Conservation (phyloP, 2,888 invertebrate genomes). For the Gnatocerus cornutus region DNA sequence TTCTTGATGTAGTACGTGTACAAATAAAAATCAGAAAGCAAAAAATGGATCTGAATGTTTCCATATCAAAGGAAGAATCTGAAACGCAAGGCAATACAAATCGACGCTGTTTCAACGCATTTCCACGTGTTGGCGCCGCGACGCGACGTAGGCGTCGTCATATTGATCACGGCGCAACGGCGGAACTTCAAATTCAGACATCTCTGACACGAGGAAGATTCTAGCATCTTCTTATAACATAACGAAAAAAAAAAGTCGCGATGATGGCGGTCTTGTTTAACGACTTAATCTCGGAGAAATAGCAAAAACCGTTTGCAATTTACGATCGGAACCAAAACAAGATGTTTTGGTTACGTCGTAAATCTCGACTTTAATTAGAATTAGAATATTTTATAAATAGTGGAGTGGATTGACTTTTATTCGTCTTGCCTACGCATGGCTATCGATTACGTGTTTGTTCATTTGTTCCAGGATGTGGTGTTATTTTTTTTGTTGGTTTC, state of each 20-base stretch:
- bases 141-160: constrained; percentile 42
- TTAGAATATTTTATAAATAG: constrained; percentile 21
- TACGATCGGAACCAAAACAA: background rate
- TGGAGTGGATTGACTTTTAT: constrained; percentile 4
- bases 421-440: background rate
- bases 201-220: background rate
- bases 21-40: constrained; percentile 6
- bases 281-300: too few species aligned
- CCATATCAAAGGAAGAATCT: constrained; percentile 25
- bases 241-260: background rate
- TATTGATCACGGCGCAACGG: constrained; percentile 44
- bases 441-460: constrained; percentile 4
- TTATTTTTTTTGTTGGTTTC: background rate
- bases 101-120: constrained; percentile 9
- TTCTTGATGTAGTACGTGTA: background rate
- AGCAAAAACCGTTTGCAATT: background rate
- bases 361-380: constrained; percentile 14
- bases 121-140: constrained; percentile 46
- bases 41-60: constrained; percentile 18
- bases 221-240: background rate
- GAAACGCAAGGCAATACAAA: constrained; percentile 14
- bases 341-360: constrained; percentile 16
- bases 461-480: background rate
- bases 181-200: constrained; percentile 37
- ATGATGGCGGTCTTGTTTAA: too few species aligned